A percentile compares a stretch with the other conserved stretches of the same genome.
Evolutionary conservation across 2,797 vertebrate genomes (phyloP).

Genomic region (Glyptemys insculpta): DNA sequence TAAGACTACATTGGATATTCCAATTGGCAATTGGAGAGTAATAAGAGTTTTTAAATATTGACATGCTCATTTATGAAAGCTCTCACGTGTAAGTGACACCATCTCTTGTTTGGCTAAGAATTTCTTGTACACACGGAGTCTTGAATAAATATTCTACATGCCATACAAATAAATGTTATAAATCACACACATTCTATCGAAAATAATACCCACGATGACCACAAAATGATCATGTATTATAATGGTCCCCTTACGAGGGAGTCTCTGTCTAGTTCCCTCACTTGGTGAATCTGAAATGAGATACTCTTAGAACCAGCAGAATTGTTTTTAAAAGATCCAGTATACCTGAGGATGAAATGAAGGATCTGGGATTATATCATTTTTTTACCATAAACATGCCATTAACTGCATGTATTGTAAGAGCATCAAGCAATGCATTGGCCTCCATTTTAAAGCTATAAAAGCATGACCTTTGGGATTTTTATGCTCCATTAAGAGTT

Average conservation of each 20-base stretch:
- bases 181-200: neutral
- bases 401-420: slow-evolving; percentile 52
- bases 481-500: slow-evolving; percentile 57
- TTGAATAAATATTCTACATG: neutral
- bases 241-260: neutral
- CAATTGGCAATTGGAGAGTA: neutral
- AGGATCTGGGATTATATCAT: slow-evolving; percentile 3
- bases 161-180: neutral
- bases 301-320: neutral
- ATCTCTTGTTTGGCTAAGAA: slow-evolving; percentile 11
- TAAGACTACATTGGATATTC: neutral
- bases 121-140: neutral
- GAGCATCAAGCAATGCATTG: neutral
- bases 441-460: slow-evolving; percentile 34
- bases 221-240: neutral
- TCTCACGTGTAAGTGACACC: neutral
- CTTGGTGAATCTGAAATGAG: neutral
- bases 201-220: neutral
- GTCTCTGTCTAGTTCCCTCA: neutral
- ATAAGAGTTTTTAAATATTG: neutral
- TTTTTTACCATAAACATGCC: slow-evolving; percentile 34
- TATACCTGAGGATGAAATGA: slow-evolving; percentile 11
- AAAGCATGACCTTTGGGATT: slow-evolving; percentile 53
- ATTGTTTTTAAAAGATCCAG: slow-evolving; percentile 10
- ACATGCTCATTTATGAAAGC: neutral